Evolutionary conservation across 2,113 vertebrate genomes (phyloP), one percentile per base, ranked within the genome.

Genomic region (Fregetta grallaria): DNA sequence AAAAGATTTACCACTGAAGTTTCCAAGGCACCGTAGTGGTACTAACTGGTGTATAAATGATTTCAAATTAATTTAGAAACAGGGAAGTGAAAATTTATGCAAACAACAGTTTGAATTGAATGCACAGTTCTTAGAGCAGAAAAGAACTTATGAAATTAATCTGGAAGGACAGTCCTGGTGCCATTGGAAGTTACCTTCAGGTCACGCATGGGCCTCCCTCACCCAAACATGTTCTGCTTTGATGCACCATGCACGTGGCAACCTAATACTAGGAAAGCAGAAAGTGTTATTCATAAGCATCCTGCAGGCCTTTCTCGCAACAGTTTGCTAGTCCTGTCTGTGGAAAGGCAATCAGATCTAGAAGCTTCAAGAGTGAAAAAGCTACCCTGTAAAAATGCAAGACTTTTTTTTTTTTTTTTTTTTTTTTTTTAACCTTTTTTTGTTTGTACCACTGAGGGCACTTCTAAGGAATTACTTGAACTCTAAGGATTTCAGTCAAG

Each of bases 141-240:
- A 73, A 36, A 56, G 1, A 70, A 45, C 8, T 19, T 22, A 32
- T 3, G 3, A 81, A 53, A 58, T 49, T 36, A 10, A 49, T 84
- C 21, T 70, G 10, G 6, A 82, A 82, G 53, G 49, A 23, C 29
- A 49, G 29, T 42, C 23, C 32, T 55, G 53, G 20, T 3, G 1
- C 14, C 19, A 7, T 1, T 62, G 47, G 21, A 66, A 53, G 9
- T 23, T 32, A 7, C 15, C 12, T 92, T 74, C 21, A 20, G 6
- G 16, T 83, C 26, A 49, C 0, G 0, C 20, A 13, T 34, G 32
- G 29, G 2, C 13, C 5, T 59, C 7, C 18, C 23, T 81, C n/a
- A 11, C 9, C 6, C 45, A 15, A 3, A 15, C 0, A 0, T 11
- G 18, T 9, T 83, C 23, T 73, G 6, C 12, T 65, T 56, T 36